These are phyloP conservation scores for Macaca nemestrina DNA, from an alignment of 2,113 vertebrate species.

Conservation along the genomic window DNA sequence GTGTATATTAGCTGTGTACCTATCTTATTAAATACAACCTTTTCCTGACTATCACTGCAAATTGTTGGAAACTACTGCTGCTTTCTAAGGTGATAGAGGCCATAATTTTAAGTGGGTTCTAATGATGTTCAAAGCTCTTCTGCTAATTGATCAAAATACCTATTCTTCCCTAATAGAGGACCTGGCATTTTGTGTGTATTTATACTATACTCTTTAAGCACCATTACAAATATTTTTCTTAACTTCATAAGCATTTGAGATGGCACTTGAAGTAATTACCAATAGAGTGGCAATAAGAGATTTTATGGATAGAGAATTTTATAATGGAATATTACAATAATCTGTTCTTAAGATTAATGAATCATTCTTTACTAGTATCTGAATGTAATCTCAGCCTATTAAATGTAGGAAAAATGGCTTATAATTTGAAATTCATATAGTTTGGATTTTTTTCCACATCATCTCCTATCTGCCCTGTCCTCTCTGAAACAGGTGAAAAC, in stretches of 20 bases:
- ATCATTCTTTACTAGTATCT: constrained; percentile 7
- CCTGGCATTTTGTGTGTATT: constrained; percentile 39
- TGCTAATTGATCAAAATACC: constrained; percentile 47
- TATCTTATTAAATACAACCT: not conserved
- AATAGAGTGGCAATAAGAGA: constrained; percentile 22
- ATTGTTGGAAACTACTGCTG: not conserved
- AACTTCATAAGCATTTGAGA: constrained; percentile 51
- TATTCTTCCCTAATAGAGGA: constrained; percentile 11
- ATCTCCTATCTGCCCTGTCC: not conserved
- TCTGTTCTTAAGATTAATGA: constrained; percentile 33
- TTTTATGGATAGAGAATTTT: constrained; percentile 42
- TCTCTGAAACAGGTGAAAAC: constrained; percentile 1
- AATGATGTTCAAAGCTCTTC: constrained; percentile 33
- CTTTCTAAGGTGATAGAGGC: not conserved
- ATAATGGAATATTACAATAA: constrained; percentile 24
- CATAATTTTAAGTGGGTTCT: constrained; percentile 7
- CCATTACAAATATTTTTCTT: constrained; percentile 54
- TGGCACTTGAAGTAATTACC: constrained; percentile 54
- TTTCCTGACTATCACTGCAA: not conserved
- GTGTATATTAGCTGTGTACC: not conserved
- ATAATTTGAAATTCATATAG: not conserved
- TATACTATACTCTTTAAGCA: constrained; percentile 28
- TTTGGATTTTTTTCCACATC: not conserved
- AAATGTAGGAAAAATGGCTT: not conserved
- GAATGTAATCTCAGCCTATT: not conserved